Evolutionary conservation across 2,113 vertebrate species (phyloP).

Genomic region (Alaudala cheleensis): DNA sequence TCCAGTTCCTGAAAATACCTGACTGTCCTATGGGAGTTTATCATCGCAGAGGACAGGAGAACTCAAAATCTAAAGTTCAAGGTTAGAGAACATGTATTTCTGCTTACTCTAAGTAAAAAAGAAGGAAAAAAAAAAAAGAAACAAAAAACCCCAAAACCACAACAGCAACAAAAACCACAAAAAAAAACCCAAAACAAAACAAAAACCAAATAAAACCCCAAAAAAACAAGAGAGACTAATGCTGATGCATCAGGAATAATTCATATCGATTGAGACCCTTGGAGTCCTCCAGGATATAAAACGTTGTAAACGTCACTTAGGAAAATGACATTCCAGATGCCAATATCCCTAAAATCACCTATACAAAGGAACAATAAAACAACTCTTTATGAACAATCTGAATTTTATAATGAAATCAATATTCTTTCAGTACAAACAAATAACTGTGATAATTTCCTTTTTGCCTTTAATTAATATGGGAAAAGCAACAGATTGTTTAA

Average conservation of each 20-base stretch:
- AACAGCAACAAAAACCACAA: too few relatives aligned
- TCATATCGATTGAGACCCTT: background rate
- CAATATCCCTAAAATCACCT: background rate
- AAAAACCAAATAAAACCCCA: background rate
- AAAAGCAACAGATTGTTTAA: background rate
- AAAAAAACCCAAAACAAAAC: too few relatives aligned
- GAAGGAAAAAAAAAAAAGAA: background rate
- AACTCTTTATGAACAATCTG: background rate
- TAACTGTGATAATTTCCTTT: background rate
- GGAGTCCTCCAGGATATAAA: background rate
- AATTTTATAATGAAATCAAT: background rate
- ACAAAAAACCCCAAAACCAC: background rate
- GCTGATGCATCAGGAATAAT: background rate
- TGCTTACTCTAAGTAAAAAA: background rate
- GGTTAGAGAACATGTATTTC: background rate
- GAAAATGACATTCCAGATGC: background rate
- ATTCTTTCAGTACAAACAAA: background rate
- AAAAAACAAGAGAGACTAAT: background rate
- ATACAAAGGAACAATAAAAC: background rate
- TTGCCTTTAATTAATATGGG: background rate
- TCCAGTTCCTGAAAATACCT: background rate
- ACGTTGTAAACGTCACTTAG: background rate
- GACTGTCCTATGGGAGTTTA: background rate
- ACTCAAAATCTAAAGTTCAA: background rate
- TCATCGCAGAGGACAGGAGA: background rate